phyloP scores from a whole-genome alignment of 2,113 vertebrate species.

The Trochalopteron elliotii region DNA sequence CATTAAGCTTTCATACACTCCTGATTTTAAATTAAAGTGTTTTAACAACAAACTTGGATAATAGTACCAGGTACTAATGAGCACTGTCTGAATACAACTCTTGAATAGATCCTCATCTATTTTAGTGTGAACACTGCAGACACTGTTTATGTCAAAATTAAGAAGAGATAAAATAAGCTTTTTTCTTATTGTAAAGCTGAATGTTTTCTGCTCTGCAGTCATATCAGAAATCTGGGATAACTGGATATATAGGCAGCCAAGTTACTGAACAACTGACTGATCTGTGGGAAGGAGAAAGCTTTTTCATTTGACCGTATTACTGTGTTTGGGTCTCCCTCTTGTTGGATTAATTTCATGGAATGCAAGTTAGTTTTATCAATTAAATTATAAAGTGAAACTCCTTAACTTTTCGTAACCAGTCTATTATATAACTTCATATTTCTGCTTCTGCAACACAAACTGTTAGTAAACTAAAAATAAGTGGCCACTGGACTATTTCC shows the following conservation, averaged over 20 bases:
- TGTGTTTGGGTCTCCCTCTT: neutral
- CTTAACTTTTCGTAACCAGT: neutral
- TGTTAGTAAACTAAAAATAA: neutral
- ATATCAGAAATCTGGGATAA: neutral
- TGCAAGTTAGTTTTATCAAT: neutral
- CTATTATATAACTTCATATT: neutral
- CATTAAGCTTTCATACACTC: neutral
- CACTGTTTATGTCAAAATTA: neutral
- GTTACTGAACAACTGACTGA: neutral
- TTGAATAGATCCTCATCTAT: neutral
- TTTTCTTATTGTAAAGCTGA: neutral
- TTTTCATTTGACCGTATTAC: neutral
- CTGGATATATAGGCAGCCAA: neutral
- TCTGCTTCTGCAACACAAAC: neutral
- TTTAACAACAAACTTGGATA: neutral
- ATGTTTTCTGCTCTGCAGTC: neutral
- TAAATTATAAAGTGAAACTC: neutral
- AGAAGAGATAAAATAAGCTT: neutral
- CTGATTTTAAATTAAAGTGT: neutral
- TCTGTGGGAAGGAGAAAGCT: neutral
- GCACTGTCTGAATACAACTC: neutral
- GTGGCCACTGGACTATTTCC: neutral
- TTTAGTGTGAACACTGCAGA: neutral
- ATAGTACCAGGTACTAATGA: neutral
- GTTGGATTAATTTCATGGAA: neutral